Evolutionary conservation across 2,888 invertebrate genomes (phyloP).

Genomic region (Anodontia alba): DNA sequence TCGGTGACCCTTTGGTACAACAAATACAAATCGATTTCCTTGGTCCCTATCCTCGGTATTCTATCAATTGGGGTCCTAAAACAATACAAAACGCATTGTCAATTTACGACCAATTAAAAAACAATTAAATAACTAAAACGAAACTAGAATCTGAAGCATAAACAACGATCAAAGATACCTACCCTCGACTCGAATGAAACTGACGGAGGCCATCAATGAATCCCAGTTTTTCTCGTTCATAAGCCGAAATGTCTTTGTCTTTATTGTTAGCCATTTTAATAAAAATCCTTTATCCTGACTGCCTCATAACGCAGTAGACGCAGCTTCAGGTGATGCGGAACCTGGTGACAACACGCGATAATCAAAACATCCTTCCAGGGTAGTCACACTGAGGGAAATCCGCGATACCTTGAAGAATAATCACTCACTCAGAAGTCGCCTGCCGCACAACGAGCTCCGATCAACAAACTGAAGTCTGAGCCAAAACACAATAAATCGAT

Average conservation of each 20-base stretch:
- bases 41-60: conserved; percentile 93
- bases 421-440: conserved; percentile 67
- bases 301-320: conserved; percentile 34
- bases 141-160: conserved; percentile 28
- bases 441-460: conserved; percentile 59
- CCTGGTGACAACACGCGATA: conserved; percentile 67
- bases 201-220: conserved; percentile 94
- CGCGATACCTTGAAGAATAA: conserved; percentile 68
- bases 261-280: conserved; percentile 88
- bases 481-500: conserved; percentile 55
- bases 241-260: conserved; percentile 90
- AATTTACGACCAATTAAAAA: neutral
- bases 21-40: conserved; percentile 95
- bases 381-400: conserved; percentile 73
- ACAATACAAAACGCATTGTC: conserved; percentile 45
- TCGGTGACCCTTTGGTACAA: conserved; percentile 96
- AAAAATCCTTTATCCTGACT: neutral
- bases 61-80: conserved; percentile 89
- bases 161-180: conserved; percentile 84
- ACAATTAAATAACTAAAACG: conserved; percentile 24
- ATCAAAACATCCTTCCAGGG: conserved; percentile 69
- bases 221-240: conserved; percentile 91
- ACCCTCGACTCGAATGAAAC: conserved; percentile 97
- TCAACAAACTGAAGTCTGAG: conserved; percentile 46
- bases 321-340: conserved; percentile 65